Evolutionary conservation across 2,797 vertebrate species (phyloP), one percentile per base, ranked within the genome.

Genomic region (Siniperca undulata): DNA sequence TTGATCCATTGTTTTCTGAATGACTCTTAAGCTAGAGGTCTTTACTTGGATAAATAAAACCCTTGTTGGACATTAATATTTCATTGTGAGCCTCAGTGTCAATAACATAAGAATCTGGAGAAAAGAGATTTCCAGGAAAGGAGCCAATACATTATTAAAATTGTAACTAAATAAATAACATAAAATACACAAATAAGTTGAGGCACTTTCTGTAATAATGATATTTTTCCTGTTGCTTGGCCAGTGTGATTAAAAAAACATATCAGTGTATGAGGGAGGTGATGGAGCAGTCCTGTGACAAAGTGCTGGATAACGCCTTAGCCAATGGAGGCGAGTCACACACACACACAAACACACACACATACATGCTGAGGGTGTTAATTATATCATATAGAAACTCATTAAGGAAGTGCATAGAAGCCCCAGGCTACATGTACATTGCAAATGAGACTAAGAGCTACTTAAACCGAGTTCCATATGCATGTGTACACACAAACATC

Each of bases 211-310:
- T 69, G 16, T 84, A 68, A 64, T 73, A 22, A 70, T 60, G 3
- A 2, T 61, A 2, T 81, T 65, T 58, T 70, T 46, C 19, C 38
- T 85, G 24, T 86, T 27, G 14, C 44, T 34, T 55, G 46, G 1
- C 74, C 89, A 99, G 98, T 38, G 81, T 99, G 81, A 96, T 98
- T 78, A 97, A 95, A 93, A 97, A 95, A 93, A 97, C 96, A 78
- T 94, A 95, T 52, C 97, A 98, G 92, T 97, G 96, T 78, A 96
- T 98, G 93, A 96, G 93, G 87, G 97, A 98, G 80, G 95, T 99
- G 88, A 96, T 98, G 96, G 97, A 97, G 86, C 96, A 97, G 48
- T 94, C 96, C 20, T 91, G 93, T 91, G 97, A 97, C 74, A 98
- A 97, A 94, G 94, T 96, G 60, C 94, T 96, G 84, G 97, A 99